phyloP scores from a whole-genome alignment of 1,140 invertebrate species.

The Holcopasites calliopsidis region DNA sequence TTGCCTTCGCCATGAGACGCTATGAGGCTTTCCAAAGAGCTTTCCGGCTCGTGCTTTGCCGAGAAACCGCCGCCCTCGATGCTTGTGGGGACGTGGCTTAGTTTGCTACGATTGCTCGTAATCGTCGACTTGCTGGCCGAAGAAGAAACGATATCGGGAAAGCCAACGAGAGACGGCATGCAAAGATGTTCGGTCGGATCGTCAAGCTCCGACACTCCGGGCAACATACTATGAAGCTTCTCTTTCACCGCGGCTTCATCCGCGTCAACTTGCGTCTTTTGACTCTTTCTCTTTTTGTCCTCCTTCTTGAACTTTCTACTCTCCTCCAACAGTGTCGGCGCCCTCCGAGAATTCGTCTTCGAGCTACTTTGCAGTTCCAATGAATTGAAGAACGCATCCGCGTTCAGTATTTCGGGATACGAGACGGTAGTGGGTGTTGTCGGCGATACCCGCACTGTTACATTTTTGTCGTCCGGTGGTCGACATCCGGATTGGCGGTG shows the following conservation, averaged over 20 bases:
- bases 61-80: slow-evolving; percentile 49
- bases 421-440: slow-evolving; percentile 71
- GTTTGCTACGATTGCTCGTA: slow-evolving; percentile 27
- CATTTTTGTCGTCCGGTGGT: slow-evolving; percentile 64
- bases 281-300: slow-evolving; percentile 64
- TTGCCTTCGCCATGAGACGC: slow-evolving; percentile 39
- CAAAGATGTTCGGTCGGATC: slow-evolving; percentile 73
- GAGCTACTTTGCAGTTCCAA: slow-evolving; percentile 89
- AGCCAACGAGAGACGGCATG: slow-evolving; percentile 75
- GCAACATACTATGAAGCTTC: slow-evolving; percentile 66
- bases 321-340: slow-evolving; percentile 69
- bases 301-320: slow-evolving; percentile 75
- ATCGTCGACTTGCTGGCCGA: slow-evolving; percentile 59
- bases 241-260: slow-evolving; percentile 64
- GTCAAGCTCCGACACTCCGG: slow-evolving; percentile 73
- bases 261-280: slow-evolving; percentile 52
- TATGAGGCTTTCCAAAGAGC: slow-evolving; percentile 56
- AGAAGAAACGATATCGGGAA: slow-evolving; percentile 72
- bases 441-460: slow-evolving; percentile 63
- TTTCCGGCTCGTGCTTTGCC: slow-evolving; percentile 58
- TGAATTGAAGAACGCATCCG: slow-evolving; percentile 92
- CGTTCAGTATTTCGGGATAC: slow-evolving; percentile 82
- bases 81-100: slow-evolving; percentile 42
- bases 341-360: slow-evolving; percentile 79
- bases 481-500: slow-evolving; percentile 87